These are phyloP conservation scores for Ceratothoa steindachneri DNA, from an alignment of 2,888 invertebrate genomes.

Conservation along the genomic window DNA sequence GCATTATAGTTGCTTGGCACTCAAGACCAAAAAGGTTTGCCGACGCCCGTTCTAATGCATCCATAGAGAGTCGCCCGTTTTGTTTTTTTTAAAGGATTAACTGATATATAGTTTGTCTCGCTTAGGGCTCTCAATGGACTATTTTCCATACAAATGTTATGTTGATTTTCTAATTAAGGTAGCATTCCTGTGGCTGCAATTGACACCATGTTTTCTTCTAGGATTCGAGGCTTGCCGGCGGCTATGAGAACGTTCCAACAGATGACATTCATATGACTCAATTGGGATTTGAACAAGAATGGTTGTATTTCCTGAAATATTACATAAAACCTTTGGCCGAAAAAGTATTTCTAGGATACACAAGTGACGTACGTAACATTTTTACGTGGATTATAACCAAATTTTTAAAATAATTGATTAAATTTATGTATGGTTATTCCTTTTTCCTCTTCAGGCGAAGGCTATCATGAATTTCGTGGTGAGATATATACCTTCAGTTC, in stretches of 20 bases:
- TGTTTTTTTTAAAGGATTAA: too few species aligned
- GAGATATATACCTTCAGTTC: conserved; percentile 91
- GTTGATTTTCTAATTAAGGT: too few species aligned
- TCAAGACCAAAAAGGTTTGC: too few species aligned
- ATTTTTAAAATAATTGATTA: neutral
- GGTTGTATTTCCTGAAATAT: conserved; percentile 79
- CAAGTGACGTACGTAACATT: conserved; percentile 69
- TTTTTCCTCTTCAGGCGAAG: conserved; percentile 67
- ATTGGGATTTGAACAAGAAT: conserved; percentile 62
- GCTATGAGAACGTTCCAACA: conserved; percentile 97
- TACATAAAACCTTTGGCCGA: conserved; percentile 89
- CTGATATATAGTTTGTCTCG: too few species aligned
- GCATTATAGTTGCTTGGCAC: too few species aligned
- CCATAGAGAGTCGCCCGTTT: too few species aligned
- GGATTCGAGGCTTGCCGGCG: conserved; percentile 82
- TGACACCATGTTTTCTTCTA: too few species aligned
- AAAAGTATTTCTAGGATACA: conserved; percentile 82
- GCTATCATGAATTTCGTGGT: conserved; percentile 98
- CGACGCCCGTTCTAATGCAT: too few species aligned
- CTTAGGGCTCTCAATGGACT: too few species aligned
- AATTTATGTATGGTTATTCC: conserved; percentile 24
- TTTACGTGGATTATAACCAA: neutral
- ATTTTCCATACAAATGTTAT: too few species aligned
- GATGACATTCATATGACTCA: conserved; percentile 97
- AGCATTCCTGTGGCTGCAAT: too few species aligned